Evolutionary conservation across 1,140 invertebrate species (phyloP).

Genomic region (Laodelphax striatellus): DNA sequence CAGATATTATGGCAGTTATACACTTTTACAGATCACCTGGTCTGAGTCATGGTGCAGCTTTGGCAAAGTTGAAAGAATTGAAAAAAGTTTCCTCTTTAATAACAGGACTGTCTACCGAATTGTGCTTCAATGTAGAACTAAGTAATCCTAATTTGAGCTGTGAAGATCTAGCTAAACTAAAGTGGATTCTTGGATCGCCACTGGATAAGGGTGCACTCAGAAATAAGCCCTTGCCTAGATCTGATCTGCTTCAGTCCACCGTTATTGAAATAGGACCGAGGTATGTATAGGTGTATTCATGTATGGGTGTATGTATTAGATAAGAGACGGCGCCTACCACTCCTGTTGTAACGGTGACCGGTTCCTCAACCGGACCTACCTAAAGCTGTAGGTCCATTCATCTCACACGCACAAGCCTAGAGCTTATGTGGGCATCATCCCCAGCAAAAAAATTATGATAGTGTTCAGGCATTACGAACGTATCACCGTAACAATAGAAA

Average conservation of each 20-base stretch:
- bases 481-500: too few relatives aligned
- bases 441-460: too few relatives aligned
- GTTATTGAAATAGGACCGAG: slow-evolving; percentile 71
- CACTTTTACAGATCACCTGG: slow-evolving; percentile 27
- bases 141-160: slow-evolving; percentile 37
- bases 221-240: slow-evolving; percentile 31
- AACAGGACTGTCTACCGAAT: slow-evolving; percentile 48
- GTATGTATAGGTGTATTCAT: slow-evolving; percentile 31
- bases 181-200: slow-evolving; percentile 58
- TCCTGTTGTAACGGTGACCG: too few relatives aligned
- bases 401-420: too few relatives aligned
- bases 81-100: slow-evolving; percentile 26
- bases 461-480: too few relatives aligned
- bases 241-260: slow-evolving; percentile 30
- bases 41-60: slow-evolving; percentile 21
- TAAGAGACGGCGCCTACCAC: too few relatives aligned
- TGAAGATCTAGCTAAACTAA: slow-evolving; percentile 36
- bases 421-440: too few relatives aligned
- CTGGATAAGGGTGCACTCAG: slow-evolving; percentile 42
- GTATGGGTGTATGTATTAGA: too few relatives aligned
- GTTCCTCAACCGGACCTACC: too few relatives aligned
- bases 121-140: slow-evolving; percentile 68
- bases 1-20: slow-evolving; percentile 16
- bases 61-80: slow-evolving; percentile 23
- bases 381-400: too few relatives aligned